Evolutionary conservation across 2,797 vertebrate species (phyloP).

Genomic region (Pogoniulus pusillus): DNA sequence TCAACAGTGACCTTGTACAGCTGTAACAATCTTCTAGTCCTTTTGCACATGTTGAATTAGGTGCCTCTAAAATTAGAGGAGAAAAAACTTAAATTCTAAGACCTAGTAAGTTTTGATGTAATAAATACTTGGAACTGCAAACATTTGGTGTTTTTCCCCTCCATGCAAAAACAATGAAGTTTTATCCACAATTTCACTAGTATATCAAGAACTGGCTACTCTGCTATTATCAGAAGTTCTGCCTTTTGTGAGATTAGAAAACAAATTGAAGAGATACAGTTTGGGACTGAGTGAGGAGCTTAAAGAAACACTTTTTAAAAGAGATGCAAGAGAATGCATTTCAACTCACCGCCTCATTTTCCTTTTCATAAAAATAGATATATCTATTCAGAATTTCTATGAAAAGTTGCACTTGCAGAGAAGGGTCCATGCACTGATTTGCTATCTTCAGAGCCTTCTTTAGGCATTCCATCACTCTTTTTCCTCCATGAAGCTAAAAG

Average conservation of each 20-base stretch:
- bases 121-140: neutral
- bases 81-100: neutral
- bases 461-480: conserved; percentile 97
- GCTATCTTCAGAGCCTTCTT: conserved; percentile 99
- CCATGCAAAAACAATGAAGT: neutral
- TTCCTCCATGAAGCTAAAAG: conserved; percentile 92
- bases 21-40: neutral
- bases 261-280: neutral
- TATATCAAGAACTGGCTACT: neutral
- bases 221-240: neutral
- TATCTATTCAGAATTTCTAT: conserved; percentile 99
- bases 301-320: neutral
- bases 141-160: neutral
- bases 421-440: conserved; percentile 99
- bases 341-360: conserved; percentile 91
- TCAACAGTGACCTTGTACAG: neutral
- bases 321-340: neutral
- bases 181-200: neutral
- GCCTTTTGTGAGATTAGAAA: neutral
- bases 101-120: neutral
- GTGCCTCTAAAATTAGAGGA: neutral
- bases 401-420: conserved; percentile 98
- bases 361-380: conserved; percentile 97
- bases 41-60: neutral
- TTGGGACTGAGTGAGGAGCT: neutral